Percentiles rank a stretch among this genome's conserved stretches.
Conservation (phyloP, 2,888 invertebrate genomes). For the Teleogryllus oceanicus region DNA sequence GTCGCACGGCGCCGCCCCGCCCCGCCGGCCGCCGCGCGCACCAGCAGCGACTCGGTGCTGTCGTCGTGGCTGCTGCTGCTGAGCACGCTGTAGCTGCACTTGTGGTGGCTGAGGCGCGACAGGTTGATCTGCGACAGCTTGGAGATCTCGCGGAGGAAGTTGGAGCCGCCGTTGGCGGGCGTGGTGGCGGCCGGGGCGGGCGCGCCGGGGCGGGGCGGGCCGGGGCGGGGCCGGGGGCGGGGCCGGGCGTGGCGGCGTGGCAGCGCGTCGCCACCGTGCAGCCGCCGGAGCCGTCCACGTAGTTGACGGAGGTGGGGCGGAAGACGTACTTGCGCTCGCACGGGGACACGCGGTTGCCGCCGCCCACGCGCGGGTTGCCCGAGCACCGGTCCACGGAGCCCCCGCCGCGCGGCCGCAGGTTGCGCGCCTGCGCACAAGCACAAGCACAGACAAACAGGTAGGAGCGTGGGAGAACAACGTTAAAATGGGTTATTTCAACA, state of each 20-base stretch:
- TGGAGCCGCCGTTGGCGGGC: constrained; percentile 36
- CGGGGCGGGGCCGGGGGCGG: constrained; percentile 32
- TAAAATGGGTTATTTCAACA: too few relatives aligned
- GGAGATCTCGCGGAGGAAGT: constrained; percentile 63
- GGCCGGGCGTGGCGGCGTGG: constrained; percentile 21
- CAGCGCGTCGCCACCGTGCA: neutral
- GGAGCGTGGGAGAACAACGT: too few relatives aligned
- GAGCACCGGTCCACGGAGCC: constrained; percentile 41
- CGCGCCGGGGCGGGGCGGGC: constrained; percentile 37
- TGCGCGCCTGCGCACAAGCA: neutral
- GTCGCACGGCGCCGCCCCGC: constrained; percentile 4
- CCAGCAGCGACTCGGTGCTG: constrained; percentile 59
- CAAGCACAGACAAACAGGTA: too few relatives aligned
- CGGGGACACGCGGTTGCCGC: constrained; percentile 47
- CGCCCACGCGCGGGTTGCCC: constrained; percentile 38
- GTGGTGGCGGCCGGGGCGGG: constrained; percentile 30
- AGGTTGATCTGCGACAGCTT: constrained; percentile 69
- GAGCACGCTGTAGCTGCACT: constrained; percentile 69
- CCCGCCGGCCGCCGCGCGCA: constrained; percentile 18
- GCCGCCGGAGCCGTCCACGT: constrained; percentile 45
- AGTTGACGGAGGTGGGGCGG: constrained; percentile 49
- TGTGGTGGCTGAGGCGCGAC: constrained; percentile 58
- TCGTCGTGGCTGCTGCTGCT: constrained; percentile 62
- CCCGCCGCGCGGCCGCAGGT: constrained; percentile 35
- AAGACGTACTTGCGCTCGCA: constrained; percentile 51